Evolutionary conservation across 2,797 vertebrate genomes (phyloP), one percentile per base, ranked within the genome.

Genomic region (Gouania willdenowi): DNA sequence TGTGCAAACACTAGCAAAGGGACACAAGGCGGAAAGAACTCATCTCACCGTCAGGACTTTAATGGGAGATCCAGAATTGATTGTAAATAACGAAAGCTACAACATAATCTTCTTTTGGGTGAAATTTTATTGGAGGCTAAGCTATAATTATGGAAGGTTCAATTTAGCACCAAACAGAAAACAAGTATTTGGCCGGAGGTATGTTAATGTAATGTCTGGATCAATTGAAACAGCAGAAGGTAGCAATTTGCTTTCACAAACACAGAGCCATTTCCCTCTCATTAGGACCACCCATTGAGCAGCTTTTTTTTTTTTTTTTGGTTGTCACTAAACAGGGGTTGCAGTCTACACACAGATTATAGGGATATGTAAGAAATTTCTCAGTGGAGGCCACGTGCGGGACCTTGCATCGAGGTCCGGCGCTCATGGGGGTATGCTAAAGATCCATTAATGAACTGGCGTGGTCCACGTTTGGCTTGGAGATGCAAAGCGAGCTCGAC

Each of bases 401-500:
- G 57, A 50, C 19, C 37, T 67, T 57, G 65, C 66, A 73, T 78
- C 27, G 68, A 82, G 70, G 52, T 39, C 21, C 13, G 16, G 18
- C 26, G 34, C 42, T 64, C 68, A 16, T 18, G 2, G 20, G 71
- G 62, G 75, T 65, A 76, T 55, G 41, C 59, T 42, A 36, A 56
- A 14, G 66, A 83, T 84, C 80, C 74, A 79, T 82, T 87, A 80
- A 88, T 86, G 71, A 81, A 85, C 71, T 82, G 35, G 35, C 45
- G 30, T n/a, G 13, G 37, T 58, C 64, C 52, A 25, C 36, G 43
- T 43, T 32, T 37, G 58, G 40, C 62, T 47, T 54, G 20, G 14
- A 39, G 38, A 73, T 71, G 66, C 77, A 59, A 37, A 62, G 54
- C 49, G 37, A 2, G 51, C 20, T 42, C 7, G 28, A 28, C 3